A percentile compares a stretch with the other conserved stretches of the same genome.
Evolutionary conservation across 2,888 invertebrate species (phyloP).

Genomic region (Flexamia atlantica): DNA sequence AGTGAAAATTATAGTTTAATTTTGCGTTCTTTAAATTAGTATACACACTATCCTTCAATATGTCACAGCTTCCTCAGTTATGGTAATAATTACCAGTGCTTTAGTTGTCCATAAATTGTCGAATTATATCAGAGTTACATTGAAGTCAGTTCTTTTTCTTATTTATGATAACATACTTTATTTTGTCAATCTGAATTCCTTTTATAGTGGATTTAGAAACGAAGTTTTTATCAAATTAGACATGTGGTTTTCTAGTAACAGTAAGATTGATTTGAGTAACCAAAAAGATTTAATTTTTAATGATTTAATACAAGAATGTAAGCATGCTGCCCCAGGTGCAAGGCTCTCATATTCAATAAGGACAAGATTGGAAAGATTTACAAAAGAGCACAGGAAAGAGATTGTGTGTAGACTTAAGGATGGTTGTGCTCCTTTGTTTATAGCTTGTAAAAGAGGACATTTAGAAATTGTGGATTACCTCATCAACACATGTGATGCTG

Average conservation of each 20-base stretch:
- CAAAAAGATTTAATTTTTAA: conserved; percentile 66
- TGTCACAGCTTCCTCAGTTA: conserved; percentile 8
- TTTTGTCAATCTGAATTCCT: conserved; percentile 45
- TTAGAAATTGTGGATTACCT: conserved; percentile 92
- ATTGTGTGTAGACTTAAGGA: conserved; percentile 84
- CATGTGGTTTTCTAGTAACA: conserved; percentile 66
- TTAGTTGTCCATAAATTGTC: conserved; percentile 50
- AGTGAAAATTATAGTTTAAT: neutral
- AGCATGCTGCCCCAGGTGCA: conserved; percentile 82
- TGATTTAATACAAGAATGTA: conserved; percentile 67
- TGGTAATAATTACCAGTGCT: conserved; percentile 56
- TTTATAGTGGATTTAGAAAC: conserved; percentile 54
- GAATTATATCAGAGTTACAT: conserved; percentile 38
- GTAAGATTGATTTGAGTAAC: conserved; percentile 64
- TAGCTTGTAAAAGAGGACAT: conserved; percentile 88
- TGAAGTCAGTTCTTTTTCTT: conserved; percentile 40
- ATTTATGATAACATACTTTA: conserved; percentile 41
- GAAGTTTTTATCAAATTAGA: conserved; percentile 55
- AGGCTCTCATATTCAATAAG: conserved; percentile 79
- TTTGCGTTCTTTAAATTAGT: neutral
- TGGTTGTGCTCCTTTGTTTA: conserved; percentile 90
- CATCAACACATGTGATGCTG: conserved; percentile 88
- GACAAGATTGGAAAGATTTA: conserved; percentile 78
- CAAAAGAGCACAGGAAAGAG: conserved; percentile 80
- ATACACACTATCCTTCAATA: neutral